Percentiles rank a stretch among this genome's conserved stretches.
These are phyloP conservation scores for Bombus polaris DNA, from an alignment of 1,140 invertebrate genomes.

Conservation along the genomic window DNA sequence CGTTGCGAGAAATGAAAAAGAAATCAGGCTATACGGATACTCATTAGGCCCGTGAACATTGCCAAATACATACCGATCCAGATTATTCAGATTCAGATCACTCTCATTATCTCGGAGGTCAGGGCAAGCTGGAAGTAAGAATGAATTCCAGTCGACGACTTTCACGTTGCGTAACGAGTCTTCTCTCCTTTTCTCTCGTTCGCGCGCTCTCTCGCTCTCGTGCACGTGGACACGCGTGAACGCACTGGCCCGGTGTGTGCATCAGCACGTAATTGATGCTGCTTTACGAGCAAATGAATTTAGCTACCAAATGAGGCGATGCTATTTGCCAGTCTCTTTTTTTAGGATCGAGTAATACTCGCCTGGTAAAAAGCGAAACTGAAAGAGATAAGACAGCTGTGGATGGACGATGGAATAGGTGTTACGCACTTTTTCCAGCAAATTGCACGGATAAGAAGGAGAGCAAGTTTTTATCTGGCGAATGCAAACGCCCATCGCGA, in stretches of 20 bases:
- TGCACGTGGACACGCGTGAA: background rate
- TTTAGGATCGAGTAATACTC: too few relatives aligned
- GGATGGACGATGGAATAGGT: too few relatives aligned
- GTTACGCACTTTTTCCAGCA: background rate
- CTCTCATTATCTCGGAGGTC: conserved; percentile 70
- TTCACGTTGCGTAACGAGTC: conserved; percentile 62
- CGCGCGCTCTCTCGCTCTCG: background rate
- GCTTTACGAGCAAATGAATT: conserved; percentile 17
- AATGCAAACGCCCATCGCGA: too few relatives aligned
- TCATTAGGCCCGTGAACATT: conserved; percentile 55
- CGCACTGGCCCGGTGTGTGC: background rate
- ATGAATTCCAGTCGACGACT: conserved; percentile 68
- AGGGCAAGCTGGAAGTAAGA: conserved; percentile 70
- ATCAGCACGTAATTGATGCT: conserved; percentile 7
- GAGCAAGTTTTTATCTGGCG: background rate
- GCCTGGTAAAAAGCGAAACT: background rate
- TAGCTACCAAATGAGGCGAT: conserved; percentile 12
- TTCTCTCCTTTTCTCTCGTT: background rate
- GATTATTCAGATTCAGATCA: conserved; percentile 61
- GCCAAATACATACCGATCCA: conserved; percentile 60
- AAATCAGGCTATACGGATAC: conserved; percentile 15
- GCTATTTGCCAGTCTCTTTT: background rate
- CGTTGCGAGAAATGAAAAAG: conserved; percentile 38
- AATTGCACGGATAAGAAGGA: background rate
- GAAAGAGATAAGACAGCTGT: background rate